These are phyloP conservation scores for Andrena hattorfiana DNA, from an alignment of 2,888 invertebrate species.

Conservation along the genomic window DNA sequence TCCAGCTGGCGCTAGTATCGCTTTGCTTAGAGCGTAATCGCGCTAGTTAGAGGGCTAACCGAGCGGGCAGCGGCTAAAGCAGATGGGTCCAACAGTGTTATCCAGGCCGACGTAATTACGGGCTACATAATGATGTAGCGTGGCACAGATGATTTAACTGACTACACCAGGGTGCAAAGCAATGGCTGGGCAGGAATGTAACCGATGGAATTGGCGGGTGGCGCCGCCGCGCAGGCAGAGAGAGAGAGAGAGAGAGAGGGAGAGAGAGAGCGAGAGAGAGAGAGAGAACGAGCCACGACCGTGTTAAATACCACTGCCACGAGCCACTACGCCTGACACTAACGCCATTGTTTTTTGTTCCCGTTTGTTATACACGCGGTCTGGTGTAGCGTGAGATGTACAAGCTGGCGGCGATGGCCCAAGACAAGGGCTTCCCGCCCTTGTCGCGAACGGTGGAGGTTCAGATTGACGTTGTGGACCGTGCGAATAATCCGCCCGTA, in stretches of 20 bases:
- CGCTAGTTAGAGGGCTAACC: conserved; percentile 44
- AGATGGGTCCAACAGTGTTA: conserved; percentile 7
- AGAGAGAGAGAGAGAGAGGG: conserved; percentile 7
- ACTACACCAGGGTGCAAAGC: conserved; percentile 51
- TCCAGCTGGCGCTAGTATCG: conserved; percentile 57
- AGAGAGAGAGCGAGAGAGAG: conserved; percentile 8
- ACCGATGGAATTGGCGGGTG: neutral
- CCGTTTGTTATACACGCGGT: conserved; percentile 86
- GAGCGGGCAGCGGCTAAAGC: conserved; percentile 47
- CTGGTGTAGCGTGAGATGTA: conserved; percentile 96
- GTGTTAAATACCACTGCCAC: conserved; percentile 56
- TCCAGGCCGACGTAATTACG: conserved; percentile 11
- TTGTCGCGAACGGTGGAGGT: conserved; percentile 98
- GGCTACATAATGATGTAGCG: neutral
- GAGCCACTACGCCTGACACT: conserved; percentile 68
- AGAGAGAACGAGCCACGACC: conserved; percentile 21
- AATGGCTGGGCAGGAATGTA: conserved; percentile 15
- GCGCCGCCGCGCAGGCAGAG: too few relatives aligned
- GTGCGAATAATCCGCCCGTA: conserved; percentile 98
- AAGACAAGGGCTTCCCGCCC: conserved; percentile 98
- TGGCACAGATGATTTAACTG: conserved; percentile 29
- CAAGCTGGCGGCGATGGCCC: conserved; percentile 99
- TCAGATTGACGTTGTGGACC: conserved; percentile 99
- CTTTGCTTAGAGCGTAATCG: conserved; percentile 58
- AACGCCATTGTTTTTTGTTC: conserved; percentile 86